Percentiles rank a stretch among this genome's conserved stretches.
Evolutionary conservation across 1,140 invertebrate species (phyloP).

Genomic region (Bathynomus jamesi): DNA sequence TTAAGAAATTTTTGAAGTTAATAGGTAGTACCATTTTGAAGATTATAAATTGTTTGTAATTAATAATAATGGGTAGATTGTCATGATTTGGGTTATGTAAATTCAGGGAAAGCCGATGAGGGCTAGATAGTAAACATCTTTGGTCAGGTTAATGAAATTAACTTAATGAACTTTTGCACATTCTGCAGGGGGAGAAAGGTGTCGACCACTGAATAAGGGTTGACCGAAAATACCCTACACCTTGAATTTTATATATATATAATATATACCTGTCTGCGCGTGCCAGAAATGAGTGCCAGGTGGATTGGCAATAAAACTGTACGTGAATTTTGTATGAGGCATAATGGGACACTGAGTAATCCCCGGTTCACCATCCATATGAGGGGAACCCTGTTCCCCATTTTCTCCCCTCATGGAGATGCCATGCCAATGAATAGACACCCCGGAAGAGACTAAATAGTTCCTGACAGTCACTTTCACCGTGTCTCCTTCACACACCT

Average conservation of each 20-base stretch:
- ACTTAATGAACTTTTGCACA: too few relatives aligned
- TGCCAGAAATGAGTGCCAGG: conserved; percentile 83
- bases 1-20: too few relatives aligned
- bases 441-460: conserved; percentile 64
- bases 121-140: too few relatives aligned
- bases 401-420: conserved; percentile 56
- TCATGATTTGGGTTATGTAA: too few relatives aligned
- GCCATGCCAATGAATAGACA: conserved; percentile 81
- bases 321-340: conserved; percentile 66
- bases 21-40: too few relatives aligned
- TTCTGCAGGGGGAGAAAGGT: too few relatives aligned
- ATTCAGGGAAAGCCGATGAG: too few relatives aligned
- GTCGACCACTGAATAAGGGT: too few relatives aligned
- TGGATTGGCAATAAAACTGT: conserved; percentile 43
- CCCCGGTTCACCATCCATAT: conserved; percentile 82
- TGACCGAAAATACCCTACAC: not conserved
- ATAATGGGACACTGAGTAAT: conserved; percentile 84
- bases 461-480: conserved; percentile 78
- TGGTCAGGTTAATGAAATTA: too few relatives aligned
- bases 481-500: conserved; percentile 75
- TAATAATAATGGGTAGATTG: too few relatives aligned
- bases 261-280: conserved; percentile 60
- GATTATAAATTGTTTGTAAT: too few relatives aligned
- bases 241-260: not conserved
- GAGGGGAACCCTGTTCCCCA: conserved; percentile 57